A percentile compares a stretch with the other conserved stretches of the same genome.
Evolutionary conservation across 2,797 vertebrate species (phyloP).

Genomic region (Pangasius sanitwongsei): DNA sequence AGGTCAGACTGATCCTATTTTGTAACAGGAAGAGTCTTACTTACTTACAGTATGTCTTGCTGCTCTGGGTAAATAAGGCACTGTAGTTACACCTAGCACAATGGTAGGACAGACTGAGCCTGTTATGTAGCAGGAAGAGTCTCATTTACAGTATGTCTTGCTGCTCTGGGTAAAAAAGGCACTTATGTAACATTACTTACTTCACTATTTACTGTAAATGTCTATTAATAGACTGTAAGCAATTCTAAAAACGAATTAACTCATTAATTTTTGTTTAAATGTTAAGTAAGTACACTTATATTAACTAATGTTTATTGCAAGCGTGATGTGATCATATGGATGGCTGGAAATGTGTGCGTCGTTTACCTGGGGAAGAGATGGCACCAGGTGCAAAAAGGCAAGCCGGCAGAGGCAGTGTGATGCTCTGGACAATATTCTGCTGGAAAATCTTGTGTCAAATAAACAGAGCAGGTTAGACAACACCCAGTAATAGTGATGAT

Average conservation of each 20-base stretch:
- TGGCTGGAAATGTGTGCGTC: no score
- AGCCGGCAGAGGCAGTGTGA: no score
- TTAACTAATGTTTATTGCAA: neutral
- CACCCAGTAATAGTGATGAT: conserved; percentile 10
- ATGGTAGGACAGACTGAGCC: no score
- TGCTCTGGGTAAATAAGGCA: neutral
- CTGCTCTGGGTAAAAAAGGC: neutral
- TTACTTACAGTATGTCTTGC: neutral
- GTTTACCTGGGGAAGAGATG: no score
- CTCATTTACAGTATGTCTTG: neutral
- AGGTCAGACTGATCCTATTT: neutral
- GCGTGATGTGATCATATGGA: no score
- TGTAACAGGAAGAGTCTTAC: neutral
- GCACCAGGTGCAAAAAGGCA: no score
- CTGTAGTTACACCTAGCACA: neutral
- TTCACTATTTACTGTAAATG: neutral
- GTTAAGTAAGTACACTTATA: neutral
- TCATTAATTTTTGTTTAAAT: neutral
- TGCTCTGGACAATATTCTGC: no score
- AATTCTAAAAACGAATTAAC: neutral
- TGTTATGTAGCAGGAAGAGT: no score
- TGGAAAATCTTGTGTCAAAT: neutral
- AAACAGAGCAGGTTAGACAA: neutral
- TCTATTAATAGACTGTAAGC: neutral
- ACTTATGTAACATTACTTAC: neutral